Base-by-base conservation (phyloP, 1,140 invertebrate genomes). In the Solenopsis invicta region DNA sequence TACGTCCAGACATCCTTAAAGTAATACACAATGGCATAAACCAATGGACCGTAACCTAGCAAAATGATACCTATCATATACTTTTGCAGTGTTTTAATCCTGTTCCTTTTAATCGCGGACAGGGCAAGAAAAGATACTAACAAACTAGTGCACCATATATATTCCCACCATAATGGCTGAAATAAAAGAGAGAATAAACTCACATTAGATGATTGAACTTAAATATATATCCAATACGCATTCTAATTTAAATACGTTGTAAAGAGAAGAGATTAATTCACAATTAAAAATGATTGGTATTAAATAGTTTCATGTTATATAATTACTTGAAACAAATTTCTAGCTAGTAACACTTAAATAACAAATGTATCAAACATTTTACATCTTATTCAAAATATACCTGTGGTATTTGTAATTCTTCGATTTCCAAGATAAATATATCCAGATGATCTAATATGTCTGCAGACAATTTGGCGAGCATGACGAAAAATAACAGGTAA, bases 391-490 rank as follows among this genome's bases (percentile, higher is more conserved):
- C 34, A 16, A 84, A 13, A 67, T 64, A 50, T 96, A 98, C 98
- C 96, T 98, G 97, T 90, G 99, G 99, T 94, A 99, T 97, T 96
- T 98, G 97, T 89, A 99, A 95, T 94, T 99, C 98, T 96, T 99
- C 98, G 93, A 99, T 97, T 96, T 99, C 98, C 93, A 99, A 96
- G 92, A 99, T 98, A 95, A 99, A 99, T 94, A 99, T 98, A 95
- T 99, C 98, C 92, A 99, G 96, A 94, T 97, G 97, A 95, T 99
- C 98, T 92, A 99, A 96, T 92, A 99, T 98, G 95, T 99, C 98
- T 56, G 98, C 98, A 66, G 97, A 98, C 89, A 99, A 96, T 95
- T 99, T 99, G 75, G 98, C 97, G 92, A 99, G 94, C 98, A 99
- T 99, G 85, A 97, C 96, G 94, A 99, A 97, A 94, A 99, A 98